phyloP scores from a whole-genome alignment of 1,140 invertebrate species.

The Yoshiicerus persimilis region DNA sequence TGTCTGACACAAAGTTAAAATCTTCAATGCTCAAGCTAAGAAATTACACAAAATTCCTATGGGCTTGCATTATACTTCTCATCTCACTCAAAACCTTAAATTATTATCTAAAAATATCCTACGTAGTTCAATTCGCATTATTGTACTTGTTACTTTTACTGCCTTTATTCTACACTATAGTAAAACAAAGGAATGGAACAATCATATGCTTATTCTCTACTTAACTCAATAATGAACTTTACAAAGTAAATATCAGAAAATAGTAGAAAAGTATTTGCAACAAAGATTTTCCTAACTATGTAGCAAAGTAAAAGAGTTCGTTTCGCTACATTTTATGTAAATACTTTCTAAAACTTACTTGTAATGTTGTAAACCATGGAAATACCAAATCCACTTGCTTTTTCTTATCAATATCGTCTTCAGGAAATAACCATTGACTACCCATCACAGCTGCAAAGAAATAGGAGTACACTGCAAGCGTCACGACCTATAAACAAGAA shows the following conservation, averaged over 20 bases:
- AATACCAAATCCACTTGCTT: conserved; percentile 75
- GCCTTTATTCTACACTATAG: too few species aligned
- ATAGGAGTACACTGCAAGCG: conserved; percentile 87
- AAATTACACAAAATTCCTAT: background rate
- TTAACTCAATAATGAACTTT: background rate
- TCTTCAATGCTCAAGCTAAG: background rate
- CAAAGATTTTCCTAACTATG: background rate
- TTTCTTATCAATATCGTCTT: conserved; percentile 54
- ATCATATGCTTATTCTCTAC: too few species aligned
- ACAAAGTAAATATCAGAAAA: background rate
- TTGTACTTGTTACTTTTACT: too few species aligned
- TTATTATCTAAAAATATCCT: too few species aligned
- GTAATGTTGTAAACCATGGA: conserved; percentile 80
- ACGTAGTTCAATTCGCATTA: too few species aligned
- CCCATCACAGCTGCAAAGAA: conserved; percentile 80
- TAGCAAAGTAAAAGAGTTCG: background rate
- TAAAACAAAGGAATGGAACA: too few species aligned
- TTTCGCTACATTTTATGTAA: background rate
- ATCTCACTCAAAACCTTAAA: too few species aligned
- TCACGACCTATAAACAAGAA: conserved; percentile 86
- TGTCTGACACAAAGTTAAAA: background rate
- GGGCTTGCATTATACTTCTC: background rate
- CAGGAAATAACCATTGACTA: conserved; percentile 71
- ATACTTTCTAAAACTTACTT: conserved; percentile 60
- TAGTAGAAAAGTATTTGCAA: background rate